Base-by-base conservation (phyloP, 2,888 invertebrate species). In the Anaspis maculata region DNA sequence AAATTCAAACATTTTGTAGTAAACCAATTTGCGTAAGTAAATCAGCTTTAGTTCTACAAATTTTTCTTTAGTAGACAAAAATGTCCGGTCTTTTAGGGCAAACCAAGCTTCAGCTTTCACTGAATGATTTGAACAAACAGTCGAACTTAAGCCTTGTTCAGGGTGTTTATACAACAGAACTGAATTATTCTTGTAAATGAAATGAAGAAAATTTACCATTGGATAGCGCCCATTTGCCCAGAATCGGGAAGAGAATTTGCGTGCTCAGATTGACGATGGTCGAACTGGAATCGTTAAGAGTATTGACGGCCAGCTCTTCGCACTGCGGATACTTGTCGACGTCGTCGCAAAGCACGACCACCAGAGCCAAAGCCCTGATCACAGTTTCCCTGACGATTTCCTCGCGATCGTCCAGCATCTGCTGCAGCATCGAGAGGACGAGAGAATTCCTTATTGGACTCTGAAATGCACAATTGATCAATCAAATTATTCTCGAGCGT, bases 381-480 rank as follows among this genome's bases (percentile, higher is more conserved):
- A 74, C 75, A n/a, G 73, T 71, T 39, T 70, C 72, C 41, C 79
- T 61, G 2, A 82, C 79, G 27, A 61, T 53, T 13, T 76, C 71
- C 44, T 77, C 76, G 44, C 73, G 72, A 51, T 83, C 83, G 45
- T 81, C 79, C 33, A 79, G 57, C 74, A 83, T 74, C 64, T 83
- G 82, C 51, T 79, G 77, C 21, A 83, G 61, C 74, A 83, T 81
- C 7, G 81, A 79, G 26, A 82, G 62, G 56, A 82, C 71, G 16
- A 82, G 60, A 0, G 81, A 83, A 51, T 78, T 77, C 21, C 79
- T 65, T 23, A 80, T 73, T 23, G 73, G 70, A 51, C 69, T 69
- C 66, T 74, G 54, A 15, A 63, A 59, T 34, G 36, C 3, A 26
- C 3, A 15, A 15, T 23, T 22, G 15, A 32, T 13, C 25, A 25